These are phyloP conservation scores for Petrocephalus schoutedeni DNA, from an alignment of 2,797 vertebrate species.

Conservation along the genomic window DNA sequence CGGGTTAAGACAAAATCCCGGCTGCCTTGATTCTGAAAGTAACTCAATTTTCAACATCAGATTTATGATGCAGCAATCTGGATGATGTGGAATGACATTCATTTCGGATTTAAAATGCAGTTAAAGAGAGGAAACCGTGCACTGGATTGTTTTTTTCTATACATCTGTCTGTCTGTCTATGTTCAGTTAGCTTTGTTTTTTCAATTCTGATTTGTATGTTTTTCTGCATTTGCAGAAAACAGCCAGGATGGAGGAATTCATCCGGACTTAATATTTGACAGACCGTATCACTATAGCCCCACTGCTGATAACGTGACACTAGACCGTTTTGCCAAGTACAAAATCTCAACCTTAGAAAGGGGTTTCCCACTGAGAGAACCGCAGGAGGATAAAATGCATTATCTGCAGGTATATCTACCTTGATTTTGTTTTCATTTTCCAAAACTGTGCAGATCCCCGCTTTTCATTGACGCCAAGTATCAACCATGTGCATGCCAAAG, in stretches of 20 bases:
- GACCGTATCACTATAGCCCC: constrained; percentile 76
- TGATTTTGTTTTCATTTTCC: constrained; percentile 59
- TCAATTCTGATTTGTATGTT: constrained; percentile 69
- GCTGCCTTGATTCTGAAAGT: background rate
- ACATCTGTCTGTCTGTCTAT: constrained; percentile 61
- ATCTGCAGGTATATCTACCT: constrained; percentile 86
- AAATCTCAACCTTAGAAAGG: constrained; percentile 81
- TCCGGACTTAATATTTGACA: constrained; percentile 78
- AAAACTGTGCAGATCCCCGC: constrained; percentile 46
- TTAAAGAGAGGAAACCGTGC: constrained; percentile 45
- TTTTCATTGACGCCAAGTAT: constrained; percentile 35
- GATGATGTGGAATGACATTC: background rate
- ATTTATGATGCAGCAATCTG: background rate
- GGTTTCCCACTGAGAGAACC: constrained; percentile 74
- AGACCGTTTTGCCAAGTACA: constrained; percentile 81
- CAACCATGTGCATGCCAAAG: constrained; percentile 60
- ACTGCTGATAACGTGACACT: constrained; percentile 74
- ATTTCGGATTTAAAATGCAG: constrained; percentile 1
- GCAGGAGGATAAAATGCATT: constrained; percentile 91
- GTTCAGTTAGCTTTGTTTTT: constrained; percentile 62
- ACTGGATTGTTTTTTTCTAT: constrained; percentile 65
- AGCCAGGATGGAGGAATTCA: constrained; percentile 78
- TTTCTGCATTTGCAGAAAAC: constrained; percentile 75
- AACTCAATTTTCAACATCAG: background rate
- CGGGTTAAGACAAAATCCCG: background rate